phyloP scores from a whole-genome alignment of 2,797 vertebrate genomes.

The Acipenser oxyrinchus region DNA sequence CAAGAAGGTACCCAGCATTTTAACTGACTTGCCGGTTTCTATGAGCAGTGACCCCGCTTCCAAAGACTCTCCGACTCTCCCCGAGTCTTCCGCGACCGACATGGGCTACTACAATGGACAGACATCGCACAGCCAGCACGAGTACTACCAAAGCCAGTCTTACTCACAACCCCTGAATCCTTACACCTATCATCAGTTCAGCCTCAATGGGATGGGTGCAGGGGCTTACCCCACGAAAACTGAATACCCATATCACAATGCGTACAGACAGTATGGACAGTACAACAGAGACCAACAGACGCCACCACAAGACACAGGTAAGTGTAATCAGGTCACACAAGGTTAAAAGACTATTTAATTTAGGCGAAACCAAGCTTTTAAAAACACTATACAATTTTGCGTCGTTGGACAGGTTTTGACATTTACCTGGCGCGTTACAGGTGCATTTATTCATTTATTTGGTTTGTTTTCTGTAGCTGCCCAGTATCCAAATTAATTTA shows the following conservation, averaged over 20 bases:
- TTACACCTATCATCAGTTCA: conserved; percentile 81
- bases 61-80: conserved; percentile 93
- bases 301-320: conserved; percentile 83
- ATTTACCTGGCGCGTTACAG: too few relatives aligned
- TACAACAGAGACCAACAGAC: conserved; percentile 86
- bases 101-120: conserved; percentile 90
- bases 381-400: too few relatives aligned
- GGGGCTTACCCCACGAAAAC: conserved; percentile 85
- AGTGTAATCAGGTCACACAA: conserved; percentile 15
- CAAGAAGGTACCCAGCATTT: conserved; percentile 87
- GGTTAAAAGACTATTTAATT: too few relatives aligned
- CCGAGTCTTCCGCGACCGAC: conserved; percentile 91
- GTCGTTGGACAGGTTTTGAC: too few relatives aligned
- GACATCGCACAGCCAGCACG: conserved; percentile 68
- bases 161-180: conserved; percentile 79
- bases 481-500: too few relatives aligned
- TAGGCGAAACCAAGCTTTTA: too few relatives aligned
- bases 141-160: conserved; percentile 76
- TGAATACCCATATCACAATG: conserved; percentile 81
- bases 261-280: conserved; percentile 84
- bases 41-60: conserved; percentile 88
- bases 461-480: too few relatives aligned
- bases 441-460: too few relatives aligned
- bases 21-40: conserved; percentile 87
- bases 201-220: conserved; percentile 76